Conservation (phyloP, 2,113 vertebrate genomes). For the Zosterops borbonicus region DNA sequence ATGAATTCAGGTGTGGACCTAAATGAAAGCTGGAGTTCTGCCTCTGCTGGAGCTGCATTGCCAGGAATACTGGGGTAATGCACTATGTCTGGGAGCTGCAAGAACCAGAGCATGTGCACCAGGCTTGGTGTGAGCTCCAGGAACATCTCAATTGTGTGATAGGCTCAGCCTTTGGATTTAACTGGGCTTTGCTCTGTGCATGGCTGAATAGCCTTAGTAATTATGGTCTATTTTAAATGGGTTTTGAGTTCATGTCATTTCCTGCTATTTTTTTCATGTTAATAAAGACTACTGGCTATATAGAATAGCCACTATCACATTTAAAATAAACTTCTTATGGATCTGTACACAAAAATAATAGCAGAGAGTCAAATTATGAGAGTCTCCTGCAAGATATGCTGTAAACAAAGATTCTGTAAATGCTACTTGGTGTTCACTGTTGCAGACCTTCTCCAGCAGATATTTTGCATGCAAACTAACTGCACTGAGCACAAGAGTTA, state of each 20-base stretch:
- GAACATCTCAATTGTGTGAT: rapidly evolving
- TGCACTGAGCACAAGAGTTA: neutral
- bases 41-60: neutral
- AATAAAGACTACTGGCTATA: neutral
- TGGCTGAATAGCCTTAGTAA: neutral
- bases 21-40: neutral
- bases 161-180: neutral
- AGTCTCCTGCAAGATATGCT: neutral
- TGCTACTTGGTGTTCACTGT: neutral
- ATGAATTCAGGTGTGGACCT: neutral
- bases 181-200: neutral
- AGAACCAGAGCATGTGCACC: rapidly evolving
- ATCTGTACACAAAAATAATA: neutral
- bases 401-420: neutral
- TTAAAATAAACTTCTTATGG: neutral
- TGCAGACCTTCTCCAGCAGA: neutral
- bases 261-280: neutral
- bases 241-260: neutral
- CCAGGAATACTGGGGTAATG: neutral
- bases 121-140: neutral
- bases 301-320: neutral
- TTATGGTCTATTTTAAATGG: neutral
- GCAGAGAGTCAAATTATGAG: neutral
- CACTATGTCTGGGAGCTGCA: neutral
- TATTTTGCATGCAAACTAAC: neutral